phyloP scores from a whole-genome alignment of 2,113 vertebrate species.

The Syngnathus typhle region DNA sequence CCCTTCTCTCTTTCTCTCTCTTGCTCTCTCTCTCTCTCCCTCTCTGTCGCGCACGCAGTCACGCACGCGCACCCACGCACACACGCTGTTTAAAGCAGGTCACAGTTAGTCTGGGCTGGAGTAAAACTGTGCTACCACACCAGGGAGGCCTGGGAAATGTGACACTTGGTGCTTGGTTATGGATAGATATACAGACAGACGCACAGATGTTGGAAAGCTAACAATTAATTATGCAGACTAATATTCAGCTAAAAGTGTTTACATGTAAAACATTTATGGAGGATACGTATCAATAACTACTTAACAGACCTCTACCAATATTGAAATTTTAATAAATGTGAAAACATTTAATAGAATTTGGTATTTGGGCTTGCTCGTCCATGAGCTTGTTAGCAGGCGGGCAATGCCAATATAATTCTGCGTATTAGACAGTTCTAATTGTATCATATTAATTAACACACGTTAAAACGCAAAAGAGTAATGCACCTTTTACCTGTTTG shows the following conservation, averaged over 20 bases:
- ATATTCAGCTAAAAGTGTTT: constrained; percentile 1
- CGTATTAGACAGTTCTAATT: too few relatives aligned
- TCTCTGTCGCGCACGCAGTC: neutral
- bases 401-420: too few relatives aligned
- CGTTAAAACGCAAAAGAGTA: too few relatives aligned
- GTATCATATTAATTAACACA: too few relatives aligned
- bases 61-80: neutral
- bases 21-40: neutral
- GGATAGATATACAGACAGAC: constrained; percentile 3
- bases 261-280: neutral
- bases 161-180: neutral
- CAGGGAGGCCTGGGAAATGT: neutral
- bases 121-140: neutral
- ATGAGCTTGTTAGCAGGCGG: too few relatives aligned
- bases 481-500: too few relatives aligned
- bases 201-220: constrained; percentile 15
- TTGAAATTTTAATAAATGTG: too few relatives aligned
- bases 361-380: too few relatives aligned
- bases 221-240: neutral
- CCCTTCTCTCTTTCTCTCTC: neutral
- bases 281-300: neutral
- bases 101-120: neutral
- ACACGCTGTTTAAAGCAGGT: neutral
- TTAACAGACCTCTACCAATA: too few relatives aligned
- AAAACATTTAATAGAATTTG: too few relatives aligned